Conservation (phyloP, 2,113 vertebrate species). For the Prochilodus magdalenae region DNA sequence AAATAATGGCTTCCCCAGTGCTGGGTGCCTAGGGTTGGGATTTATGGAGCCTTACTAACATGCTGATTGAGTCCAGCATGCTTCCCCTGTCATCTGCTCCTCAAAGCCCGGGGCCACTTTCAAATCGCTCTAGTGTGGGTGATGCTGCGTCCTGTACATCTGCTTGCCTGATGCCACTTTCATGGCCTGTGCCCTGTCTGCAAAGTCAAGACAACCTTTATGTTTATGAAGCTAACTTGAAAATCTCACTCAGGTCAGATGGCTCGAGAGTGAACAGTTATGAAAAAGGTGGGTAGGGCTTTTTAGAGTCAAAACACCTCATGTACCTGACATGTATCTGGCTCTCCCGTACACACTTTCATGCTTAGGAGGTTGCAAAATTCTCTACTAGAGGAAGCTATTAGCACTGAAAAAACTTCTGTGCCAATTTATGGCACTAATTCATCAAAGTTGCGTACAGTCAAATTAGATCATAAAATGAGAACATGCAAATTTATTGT, state of each 20-base stretch:
- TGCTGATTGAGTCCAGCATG: conserved; percentile 50
- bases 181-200: conserved; percentile 10
- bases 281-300: neutral
- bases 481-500: no score
- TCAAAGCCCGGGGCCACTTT: conserved; percentile 57
- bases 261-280: neutral
- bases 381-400: no score
- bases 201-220: neutral
- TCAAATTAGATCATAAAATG: no score
- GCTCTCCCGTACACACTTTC: neutral
- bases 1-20: conserved; percentile 39
- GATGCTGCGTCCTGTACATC: conserved; percentile 39
- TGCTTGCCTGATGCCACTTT: conserved; percentile 32
- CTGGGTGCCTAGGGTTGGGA: conserved; percentile 45
- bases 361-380: no score
- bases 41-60: conserved; percentile 59
- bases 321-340: neutral
- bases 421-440: neutral
- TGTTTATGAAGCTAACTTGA: neutral
- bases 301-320: neutral
- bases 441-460: no score
- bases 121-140: conserved; percentile 15
- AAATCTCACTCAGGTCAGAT: neutral
- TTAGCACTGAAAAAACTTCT: neutral
- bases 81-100: conserved; percentile 47